Percentiles rank a stretch among this genome's conserved stretches.
Evolutionary conservation across 2,888 invertebrate genomes (phyloP).

Genomic region (Suillia variegata): DNA sequence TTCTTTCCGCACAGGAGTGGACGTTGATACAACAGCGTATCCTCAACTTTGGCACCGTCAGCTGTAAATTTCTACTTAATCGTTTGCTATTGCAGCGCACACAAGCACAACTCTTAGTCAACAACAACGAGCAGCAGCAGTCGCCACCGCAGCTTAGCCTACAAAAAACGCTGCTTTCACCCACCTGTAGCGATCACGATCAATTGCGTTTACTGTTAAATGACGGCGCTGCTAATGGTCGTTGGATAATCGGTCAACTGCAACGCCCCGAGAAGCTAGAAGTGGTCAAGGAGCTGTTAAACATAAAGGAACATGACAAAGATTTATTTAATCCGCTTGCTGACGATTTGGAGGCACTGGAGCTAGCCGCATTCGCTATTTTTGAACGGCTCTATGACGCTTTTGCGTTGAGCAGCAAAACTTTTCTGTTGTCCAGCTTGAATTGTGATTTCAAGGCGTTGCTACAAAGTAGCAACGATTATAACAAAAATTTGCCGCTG

Average conservation of each 20-base stretch:
- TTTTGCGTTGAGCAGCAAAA: constrained; percentile 32
- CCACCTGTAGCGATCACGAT: constrained; percentile 32
- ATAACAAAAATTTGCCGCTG: constrained; percentile 17
- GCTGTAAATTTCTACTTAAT: constrained; percentile 50
- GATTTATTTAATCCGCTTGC: no score
- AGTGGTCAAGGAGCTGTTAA: constrained; percentile 31
- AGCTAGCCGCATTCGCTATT: constrained; percentile 40
- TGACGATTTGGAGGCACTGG: constrained; percentile 45
- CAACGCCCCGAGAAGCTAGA: constrained; percentile 41
- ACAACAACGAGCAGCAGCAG: constrained; percentile 13
- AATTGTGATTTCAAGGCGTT: constrained; percentile 32
- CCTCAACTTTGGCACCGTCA: constrained; percentile 55
- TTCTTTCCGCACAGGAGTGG: constrained; percentile 53
- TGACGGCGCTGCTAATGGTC: constrained; percentile 24
- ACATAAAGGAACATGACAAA: constrained; percentile 24
- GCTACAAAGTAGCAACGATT: background rate
- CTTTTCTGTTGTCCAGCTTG: constrained; percentile 34
- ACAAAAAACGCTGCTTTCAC: constrained; percentile 30
- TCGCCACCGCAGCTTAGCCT: constrained; percentile 4
- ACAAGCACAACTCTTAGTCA: background rate
- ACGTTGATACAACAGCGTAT: constrained; percentile 54
- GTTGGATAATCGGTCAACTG: constrained; percentile 43
- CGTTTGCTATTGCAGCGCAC: constrained; percentile 46
- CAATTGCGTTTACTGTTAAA: constrained; percentile 35
- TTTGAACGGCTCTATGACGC: constrained; percentile 35